Percentiles rank a stretch among this genome's conserved stretches.
Evolutionary conservation across 2,797 vertebrate genomes (phyloP).

Genomic region (Chelon labrosus): DNA sequence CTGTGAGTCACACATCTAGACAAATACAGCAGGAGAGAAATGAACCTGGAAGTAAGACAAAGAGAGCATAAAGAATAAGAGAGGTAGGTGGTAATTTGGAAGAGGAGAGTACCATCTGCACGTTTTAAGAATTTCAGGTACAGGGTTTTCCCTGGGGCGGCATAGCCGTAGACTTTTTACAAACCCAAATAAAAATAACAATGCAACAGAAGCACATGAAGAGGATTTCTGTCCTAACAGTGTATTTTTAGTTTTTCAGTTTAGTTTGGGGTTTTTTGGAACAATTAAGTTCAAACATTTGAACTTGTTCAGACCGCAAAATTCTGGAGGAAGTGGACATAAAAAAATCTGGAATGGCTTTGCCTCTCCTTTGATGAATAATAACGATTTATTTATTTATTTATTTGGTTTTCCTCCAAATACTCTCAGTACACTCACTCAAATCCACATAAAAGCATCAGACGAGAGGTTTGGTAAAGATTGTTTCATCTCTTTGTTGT

Average conservation of each 20-base stretch:
- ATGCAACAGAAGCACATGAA: not conserved
- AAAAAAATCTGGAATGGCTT: not conserved
- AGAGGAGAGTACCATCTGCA: conserved; percentile 19
- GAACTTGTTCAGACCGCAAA: not conserved
- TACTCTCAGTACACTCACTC: not conserved
- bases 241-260: conserved; percentile 11
- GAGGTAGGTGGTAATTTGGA: conserved; percentile 18
- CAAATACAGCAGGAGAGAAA: conserved; percentile 52
- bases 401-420: not conserved
- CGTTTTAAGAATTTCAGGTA: conserved; percentile 25
- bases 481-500: not conserved
- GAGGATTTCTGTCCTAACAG: not conserved
- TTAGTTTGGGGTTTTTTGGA: too few relatives aligned
- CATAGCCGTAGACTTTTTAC: not conserved
- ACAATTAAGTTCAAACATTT: not conserved
- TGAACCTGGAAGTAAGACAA: conserved; percentile 42
- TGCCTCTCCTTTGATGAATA: not conserved
- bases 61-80: conserved; percentile 7
- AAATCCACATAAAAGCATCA: not conserved
- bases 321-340: not conserved
- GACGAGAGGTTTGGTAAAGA: conserved; percentile 7
- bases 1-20: conserved; percentile 64
- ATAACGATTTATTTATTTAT: not conserved
- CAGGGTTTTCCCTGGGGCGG: conserved; percentile 15
- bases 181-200: conserved; percentile 5